phyloP scores from a whole-genome alignment of 2,113 vertebrate species.

The Rutilus rutilus region DNA sequence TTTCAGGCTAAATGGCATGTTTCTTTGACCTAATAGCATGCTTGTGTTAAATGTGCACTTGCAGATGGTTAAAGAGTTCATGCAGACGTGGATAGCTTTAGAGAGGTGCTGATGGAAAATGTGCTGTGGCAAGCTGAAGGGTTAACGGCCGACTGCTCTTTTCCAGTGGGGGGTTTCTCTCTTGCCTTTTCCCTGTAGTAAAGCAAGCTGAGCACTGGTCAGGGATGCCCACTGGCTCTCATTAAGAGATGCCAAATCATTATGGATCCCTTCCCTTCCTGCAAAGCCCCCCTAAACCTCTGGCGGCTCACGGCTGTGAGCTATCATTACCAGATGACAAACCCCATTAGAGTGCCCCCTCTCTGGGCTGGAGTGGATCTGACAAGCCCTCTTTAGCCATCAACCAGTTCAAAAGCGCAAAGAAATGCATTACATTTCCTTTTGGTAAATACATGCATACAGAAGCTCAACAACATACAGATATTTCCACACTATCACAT shows the following conservation, averaged over 20 bases:
- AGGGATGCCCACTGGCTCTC: conserved; percentile 56
- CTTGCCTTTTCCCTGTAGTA: conserved; percentile 39
- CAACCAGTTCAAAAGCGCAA: conserved; percentile 50
- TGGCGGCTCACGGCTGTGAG: conserved; percentile 51
- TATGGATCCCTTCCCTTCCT: conserved; percentile 56
- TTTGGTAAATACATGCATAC: conserved; percentile 43
- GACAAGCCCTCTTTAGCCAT: conserved; percentile 58
- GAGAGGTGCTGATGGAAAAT: conserved; percentile 51
- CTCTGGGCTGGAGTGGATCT: conserved; percentile 52
- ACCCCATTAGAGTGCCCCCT: conserved; percentile 59
- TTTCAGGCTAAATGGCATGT: conserved; percentile 23
- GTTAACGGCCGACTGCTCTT: conserved; percentile 45
- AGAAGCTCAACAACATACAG: conserved; percentile 13
- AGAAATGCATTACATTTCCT: conserved; percentile 24
- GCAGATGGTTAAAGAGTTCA: conserved; percentile 43
- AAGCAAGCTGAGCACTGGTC: conserved; percentile 23
- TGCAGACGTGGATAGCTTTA: conserved; percentile 33
- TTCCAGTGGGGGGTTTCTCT: conserved; percentile 44
- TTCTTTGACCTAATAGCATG: not conserved
- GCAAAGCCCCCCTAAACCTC: conserved; percentile 40
- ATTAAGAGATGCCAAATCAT: conserved; percentile 61
- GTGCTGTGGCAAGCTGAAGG: conserved; percentile 42
- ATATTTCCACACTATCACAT: not conserved
- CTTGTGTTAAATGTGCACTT: conserved; percentile 28
- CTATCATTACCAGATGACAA: conserved; percentile 68